Conservation (phyloP, 2,797 vertebrate species). For the Melanotaenia parkinsoni region DNA sequence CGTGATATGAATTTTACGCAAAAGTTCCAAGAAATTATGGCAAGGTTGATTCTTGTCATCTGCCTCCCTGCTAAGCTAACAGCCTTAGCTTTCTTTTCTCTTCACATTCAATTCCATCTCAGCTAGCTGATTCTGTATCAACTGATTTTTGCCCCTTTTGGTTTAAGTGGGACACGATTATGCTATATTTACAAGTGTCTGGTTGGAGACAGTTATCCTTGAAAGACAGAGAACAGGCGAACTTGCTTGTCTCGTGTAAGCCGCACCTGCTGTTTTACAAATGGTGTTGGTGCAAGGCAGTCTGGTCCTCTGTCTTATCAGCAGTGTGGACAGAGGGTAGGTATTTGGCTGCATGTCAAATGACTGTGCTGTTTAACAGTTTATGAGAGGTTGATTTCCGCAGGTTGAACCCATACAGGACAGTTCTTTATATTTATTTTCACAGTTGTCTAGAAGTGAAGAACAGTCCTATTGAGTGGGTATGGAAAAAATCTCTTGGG, state of each 20-base stretch:
- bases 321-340: constrained; percentile 20
- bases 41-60: not conserved
- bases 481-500: not conserved
- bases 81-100: constrained; percentile 7
- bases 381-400: constrained; percentile 26
- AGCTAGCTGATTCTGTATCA: constrained; percentile 1
- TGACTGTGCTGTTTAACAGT: constrained; percentile 36
- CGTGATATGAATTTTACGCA: not conserved
- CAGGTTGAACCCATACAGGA: constrained; percentile 16
- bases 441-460: not conserved
- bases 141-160: too few species aligned
- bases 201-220: not conserved
- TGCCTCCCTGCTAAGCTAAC: not conserved
- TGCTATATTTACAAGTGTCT: not conserved
- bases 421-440: not conserved
- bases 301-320: constrained; percentile 38
- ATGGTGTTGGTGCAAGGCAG: constrained; percentile 8
- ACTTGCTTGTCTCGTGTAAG: not conserved
- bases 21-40: not conserved
- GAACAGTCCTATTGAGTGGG: not conserved
- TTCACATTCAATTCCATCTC: not conserved
- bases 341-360: constrained; percentile 41
- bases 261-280: constrained; percentile 10
- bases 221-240: not conserved
- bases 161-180: not conserved